Conservation (phyloP, 2,888 invertebrate genomes). For the Cheilosia soror region DNA sequence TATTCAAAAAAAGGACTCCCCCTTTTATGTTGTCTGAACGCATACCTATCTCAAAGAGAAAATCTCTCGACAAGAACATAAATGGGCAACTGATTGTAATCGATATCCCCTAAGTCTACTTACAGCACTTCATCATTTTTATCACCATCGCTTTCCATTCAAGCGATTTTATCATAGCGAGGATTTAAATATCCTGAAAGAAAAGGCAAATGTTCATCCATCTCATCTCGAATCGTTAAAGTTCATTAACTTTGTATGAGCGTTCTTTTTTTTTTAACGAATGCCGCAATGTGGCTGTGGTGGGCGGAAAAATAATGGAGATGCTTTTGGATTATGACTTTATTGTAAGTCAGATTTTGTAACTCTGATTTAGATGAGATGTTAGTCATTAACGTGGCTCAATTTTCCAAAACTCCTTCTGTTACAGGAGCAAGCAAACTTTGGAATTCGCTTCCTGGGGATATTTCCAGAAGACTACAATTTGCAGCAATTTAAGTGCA, state of each 20-base stretch:
- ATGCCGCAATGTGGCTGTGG: conserved; percentile 17
- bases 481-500: too few relatives aligned
- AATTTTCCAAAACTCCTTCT: too few relatives aligned
- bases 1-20: conserved; percentile 39
- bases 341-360: conserved; percentile 15
- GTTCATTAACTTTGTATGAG: conserved; percentile 66
- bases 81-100: conserved; percentile 75
- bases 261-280: conserved; percentile 4
- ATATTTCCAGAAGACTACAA: too few relatives aligned
- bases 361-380: not conserved
- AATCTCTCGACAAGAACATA: conserved; percentile 61
- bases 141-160: conserved; percentile 71
- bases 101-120: conserved; percentile 68
- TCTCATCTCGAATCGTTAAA: conserved; percentile 46
- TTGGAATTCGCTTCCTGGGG: too few relatives aligned
- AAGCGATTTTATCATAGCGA: conserved; percentile 56
- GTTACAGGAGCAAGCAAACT: too few relatives aligned
- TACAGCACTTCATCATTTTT: conserved; percentile 72
- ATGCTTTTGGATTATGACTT: conserved; percentile 14
- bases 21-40: conserved; percentile 10
- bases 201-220: conserved; percentile 41
- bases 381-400: not conserved
- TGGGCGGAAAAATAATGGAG: conserved; percentile 30
- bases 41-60: conserved; percentile 49
- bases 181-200: conserved; percentile 67